phyloP scores from a whole-genome alignment of 2,888 invertebrate genomes.

The Sympetrum striolatum region DNA sequence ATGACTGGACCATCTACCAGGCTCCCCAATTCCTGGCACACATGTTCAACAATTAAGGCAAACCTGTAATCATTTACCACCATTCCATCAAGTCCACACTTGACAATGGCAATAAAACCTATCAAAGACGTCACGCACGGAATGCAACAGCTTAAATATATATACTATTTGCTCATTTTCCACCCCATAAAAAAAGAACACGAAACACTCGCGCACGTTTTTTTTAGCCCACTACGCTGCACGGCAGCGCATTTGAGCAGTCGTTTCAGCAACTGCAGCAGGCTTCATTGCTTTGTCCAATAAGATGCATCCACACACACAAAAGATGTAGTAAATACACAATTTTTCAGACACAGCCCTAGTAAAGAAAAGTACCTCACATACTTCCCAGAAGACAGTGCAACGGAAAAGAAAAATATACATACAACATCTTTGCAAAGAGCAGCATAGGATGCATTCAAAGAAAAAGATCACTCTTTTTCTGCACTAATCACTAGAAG shows the following conservation, averaged over 20 bases:
- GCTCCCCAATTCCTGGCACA: neutral
- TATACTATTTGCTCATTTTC: neutral
- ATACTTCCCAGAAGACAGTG: slow-evolving; percentile 22
- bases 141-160: slow-evolving; percentile 25
- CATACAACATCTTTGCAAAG: slow-evolving; percentile 8
- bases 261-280: neutral
- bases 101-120: slow-evolving; percentile 6
- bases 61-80: neutral
- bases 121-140: slow-evolving; percentile 1
- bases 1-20: neutral
- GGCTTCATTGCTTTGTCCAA: neutral
- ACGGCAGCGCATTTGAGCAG: slow-evolving; percentile 18
- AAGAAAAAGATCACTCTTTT: neutral
- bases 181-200: slow-evolving; percentile 7
- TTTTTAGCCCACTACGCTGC: slow-evolving; percentile 1
- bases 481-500: neutral
- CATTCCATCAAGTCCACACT: slow-evolving; percentile 7
- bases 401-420: slow-evolving; percentile 16
- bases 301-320: neutral
- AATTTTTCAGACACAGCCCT: slow-evolving; percentile 18
- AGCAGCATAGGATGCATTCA: slow-evolving; percentile 22
- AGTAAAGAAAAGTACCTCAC: slow-evolving; percentile 34
- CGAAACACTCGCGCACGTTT: neutral
- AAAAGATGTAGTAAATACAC: slow-evolving; percentile 2
- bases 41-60: slow-evolving; percentile 43